Evolutionary conservation across 2,797 vertebrate genomes (phyloP).

Genomic region (Sternotherus odoratus): DNA sequence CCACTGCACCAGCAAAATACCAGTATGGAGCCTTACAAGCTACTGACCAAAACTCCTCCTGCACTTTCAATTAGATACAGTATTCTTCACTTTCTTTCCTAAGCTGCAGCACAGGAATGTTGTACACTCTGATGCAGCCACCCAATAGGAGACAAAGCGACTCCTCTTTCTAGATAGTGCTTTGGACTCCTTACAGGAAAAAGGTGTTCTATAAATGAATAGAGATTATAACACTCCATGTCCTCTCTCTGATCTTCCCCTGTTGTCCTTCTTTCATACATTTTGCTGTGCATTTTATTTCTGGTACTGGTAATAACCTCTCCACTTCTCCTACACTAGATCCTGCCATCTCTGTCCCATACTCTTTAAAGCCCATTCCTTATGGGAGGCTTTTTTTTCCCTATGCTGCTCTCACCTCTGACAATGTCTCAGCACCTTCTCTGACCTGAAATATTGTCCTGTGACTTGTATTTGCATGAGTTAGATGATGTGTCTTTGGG

Average conservation of each 20-base stretch:
- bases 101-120: not conserved
- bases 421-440: not conserved
- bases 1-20: not conserved
- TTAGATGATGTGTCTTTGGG: not conserved
- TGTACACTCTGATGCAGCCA: not conserved
- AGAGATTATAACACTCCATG: not conserved
- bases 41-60: not conserved
- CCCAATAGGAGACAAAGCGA: not conserved
- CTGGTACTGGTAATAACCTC: not conserved
- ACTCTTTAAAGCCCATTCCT: not conserved
- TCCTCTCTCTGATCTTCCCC: not conserved
- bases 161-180: not conserved
- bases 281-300: not conserved
- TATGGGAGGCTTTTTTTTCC: not conserved
- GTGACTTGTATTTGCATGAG: conserved; percentile 8
- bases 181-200: not conserved
- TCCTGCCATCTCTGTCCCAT: not conserved
- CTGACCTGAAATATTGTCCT: not conserved
- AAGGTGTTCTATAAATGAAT: not conserved
- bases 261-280: not conserved
- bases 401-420: not conserved
- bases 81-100: not conserved
- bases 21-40: not conserved
- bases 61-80: not conserved
- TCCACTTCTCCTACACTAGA: not conserved